Evolutionary conservation across 1,140 invertebrate genomes (phyloP).

Genomic region (Dendrolimus punctatus): DNA sequence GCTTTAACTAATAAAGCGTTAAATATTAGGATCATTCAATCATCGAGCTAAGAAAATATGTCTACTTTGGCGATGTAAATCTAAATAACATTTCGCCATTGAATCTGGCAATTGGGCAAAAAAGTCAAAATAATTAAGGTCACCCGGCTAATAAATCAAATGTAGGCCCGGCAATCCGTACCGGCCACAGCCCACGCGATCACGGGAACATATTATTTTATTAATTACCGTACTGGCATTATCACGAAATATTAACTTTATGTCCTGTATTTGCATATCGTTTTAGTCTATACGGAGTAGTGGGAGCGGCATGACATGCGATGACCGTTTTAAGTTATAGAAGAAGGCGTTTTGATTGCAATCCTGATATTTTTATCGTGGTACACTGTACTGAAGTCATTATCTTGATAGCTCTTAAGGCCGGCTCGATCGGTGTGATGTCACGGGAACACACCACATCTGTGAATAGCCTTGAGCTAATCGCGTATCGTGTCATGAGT

Average conservation of each 20-base stretch:
- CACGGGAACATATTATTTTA: slow-evolving; percentile 58
- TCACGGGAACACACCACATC: too few species aligned
- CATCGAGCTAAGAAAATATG: too few species aligned
- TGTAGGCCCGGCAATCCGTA: slow-evolving; percentile 35
- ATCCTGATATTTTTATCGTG: too few species aligned
- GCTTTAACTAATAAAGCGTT: too few species aligned
- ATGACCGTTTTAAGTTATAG: slow-evolving; percentile 16
- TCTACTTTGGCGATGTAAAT: too few species aligned
- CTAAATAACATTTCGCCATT: too few species aligned
- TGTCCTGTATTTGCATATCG: slow-evolving; percentile 66
- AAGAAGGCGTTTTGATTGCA: slow-evolving; percentile 9
- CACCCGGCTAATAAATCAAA: slow-evolving; percentile 42
- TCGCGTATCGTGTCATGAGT: too few species aligned
- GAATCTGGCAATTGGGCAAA: background rate
- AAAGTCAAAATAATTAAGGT: slow-evolving; percentile 42
- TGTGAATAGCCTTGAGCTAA: too few species aligned
- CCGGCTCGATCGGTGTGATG: too few species aligned
- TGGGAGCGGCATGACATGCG: slow-evolving; percentile 48
- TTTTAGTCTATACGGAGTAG: slow-evolving; percentile 45
- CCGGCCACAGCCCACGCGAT: slow-evolving; percentile 39
- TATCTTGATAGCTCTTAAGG: too few species aligned
- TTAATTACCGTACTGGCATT: slow-evolving; percentile 50
- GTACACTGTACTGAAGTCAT: too few species aligned
- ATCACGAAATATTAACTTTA: slow-evolving; percentile 67
- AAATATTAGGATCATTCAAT: too few species aligned